Conservation (phyloP, 2,113 vertebrate species). For the Pseudonaja textilis region DNA sequence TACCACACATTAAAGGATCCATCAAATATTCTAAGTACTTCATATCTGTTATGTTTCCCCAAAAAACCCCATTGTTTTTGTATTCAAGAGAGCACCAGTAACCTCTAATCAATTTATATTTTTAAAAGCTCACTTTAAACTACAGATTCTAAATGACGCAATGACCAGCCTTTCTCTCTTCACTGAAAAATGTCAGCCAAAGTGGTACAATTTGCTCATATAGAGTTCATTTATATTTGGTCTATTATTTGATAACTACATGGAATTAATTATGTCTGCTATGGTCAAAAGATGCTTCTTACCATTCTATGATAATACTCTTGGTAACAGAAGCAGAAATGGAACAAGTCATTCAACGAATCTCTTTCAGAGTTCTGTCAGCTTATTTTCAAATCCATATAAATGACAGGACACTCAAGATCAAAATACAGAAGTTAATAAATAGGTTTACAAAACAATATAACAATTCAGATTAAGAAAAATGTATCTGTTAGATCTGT, state of each 20-base stretch:
- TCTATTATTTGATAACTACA: neutral
- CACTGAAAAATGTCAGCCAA: neutral
- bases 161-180: neutral
- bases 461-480: neutral
- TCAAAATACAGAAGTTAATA: neutral
- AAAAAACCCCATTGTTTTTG: neutral
- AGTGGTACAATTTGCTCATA: neutral
- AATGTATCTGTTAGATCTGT: neutral
- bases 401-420: slow-evolving; percentile 33
- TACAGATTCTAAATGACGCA: neutral
- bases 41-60: neutral
- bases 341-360: neutral
- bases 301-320: neutral
- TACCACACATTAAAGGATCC: neutral
- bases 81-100: neutral
- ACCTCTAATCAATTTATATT: neutral
- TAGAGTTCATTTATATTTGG: neutral
- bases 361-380: neutral
- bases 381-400: slow-evolving; percentile 37
- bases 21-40: neutral
- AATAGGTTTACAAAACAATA: slow-evolving; percentile 10
- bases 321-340: neutral
- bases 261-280: neutral
- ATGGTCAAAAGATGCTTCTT: neutral
- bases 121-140: neutral